A percentile compares a stretch with the other conserved stretches of the same genome.
phyloP scores from a whole-genome alignment of 2,888 invertebrate species.

The Helobdella robusta region DNA sequence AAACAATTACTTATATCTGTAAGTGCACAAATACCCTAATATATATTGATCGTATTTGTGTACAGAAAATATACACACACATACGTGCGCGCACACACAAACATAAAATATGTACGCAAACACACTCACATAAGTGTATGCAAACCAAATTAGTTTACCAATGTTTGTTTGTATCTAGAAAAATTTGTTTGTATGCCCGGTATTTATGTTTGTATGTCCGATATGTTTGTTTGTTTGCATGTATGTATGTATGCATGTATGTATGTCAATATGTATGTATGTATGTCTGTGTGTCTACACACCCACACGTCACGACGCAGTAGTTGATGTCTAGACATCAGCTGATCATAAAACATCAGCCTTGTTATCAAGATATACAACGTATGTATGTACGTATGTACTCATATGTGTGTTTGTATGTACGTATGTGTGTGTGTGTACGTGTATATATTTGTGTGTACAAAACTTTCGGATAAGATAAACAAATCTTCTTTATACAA shows the following conservation, averaged over 20 bases:
- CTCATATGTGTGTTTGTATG: not conserved
- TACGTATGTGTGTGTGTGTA: constrained; percentile 2
- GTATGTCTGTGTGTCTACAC: constrained; percentile 13
- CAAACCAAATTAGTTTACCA: not conserved
- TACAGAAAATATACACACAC: too few species aligned
- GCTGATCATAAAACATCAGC: too few species aligned
- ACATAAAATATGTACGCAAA: too few species aligned
- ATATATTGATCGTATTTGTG: too few species aligned
- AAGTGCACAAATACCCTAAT: too few species aligned
- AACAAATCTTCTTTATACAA: too few species aligned
- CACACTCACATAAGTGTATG: not conserved
- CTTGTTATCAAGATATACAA: too few species aligned
- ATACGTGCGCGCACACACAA: not conserved
- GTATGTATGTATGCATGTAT: constrained; percentile 16
- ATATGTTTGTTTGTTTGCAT: not conserved
- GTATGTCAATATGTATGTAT: constrained; percentile 18
- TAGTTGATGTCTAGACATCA: not conserved
- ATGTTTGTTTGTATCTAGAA: not conserved
- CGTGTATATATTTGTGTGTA: not conserved
- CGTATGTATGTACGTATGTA: constrained; percentile 3
- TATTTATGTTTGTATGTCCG: not conserved
- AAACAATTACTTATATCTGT: too few species aligned
- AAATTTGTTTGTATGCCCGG: too few species aligned
- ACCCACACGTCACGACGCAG: not conserved
- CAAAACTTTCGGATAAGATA: too few species aligned